phyloP scores from a whole-genome alignment of 2,797 vertebrate species.

The Ataeniobius toweri region DNA sequence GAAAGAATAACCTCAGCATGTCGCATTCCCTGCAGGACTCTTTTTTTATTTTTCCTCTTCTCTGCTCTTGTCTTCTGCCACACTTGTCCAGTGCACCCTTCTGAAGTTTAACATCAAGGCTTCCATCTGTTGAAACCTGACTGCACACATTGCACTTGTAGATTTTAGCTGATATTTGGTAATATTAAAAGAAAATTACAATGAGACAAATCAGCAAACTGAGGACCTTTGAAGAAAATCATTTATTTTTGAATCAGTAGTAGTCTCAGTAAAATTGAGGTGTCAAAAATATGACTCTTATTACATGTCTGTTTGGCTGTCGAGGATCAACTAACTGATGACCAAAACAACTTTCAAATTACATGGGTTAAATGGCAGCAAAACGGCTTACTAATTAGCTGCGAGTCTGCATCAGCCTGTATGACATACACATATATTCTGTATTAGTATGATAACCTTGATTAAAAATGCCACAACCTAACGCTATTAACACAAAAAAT shows the following conservation, averaged over 20 bases:
- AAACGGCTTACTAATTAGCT: background rate
- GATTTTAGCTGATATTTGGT: constrained; percentile 26
- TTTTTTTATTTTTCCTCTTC: constrained; percentile 20
- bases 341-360: constrained; percentile 12
- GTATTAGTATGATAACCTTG: background rate
- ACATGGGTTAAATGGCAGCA: background rate
- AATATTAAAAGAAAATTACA: constrained; percentile 15
- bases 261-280: constrained; percentile 27
- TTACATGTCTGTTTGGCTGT: constrained; percentile 1
- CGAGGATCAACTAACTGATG: constrained; percentile 24
- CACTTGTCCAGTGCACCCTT: constrained; percentile 55
- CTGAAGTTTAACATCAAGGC: constrained; percentile 56
- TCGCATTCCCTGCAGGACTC: constrained; percentile 48
- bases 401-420: background rate
- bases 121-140: constrained; percentile 31
- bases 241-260: constrained; percentile 2
- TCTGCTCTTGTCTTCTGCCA: constrained; percentile 53
- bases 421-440: background rate
- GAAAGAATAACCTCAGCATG: constrained; percentile 57
- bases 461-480: background rate
- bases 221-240: background rate
- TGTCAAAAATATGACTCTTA: constrained; percentile 22
- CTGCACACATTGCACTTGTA: constrained; percentile 11
- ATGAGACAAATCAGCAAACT: background rate
- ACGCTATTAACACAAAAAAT: background rate